Percentiles rank a stretch among this genome's conserved stretches.
Conservation (phyloP, 2,113 vertebrate genomes). For the Lasiurus cinereus region DNA sequence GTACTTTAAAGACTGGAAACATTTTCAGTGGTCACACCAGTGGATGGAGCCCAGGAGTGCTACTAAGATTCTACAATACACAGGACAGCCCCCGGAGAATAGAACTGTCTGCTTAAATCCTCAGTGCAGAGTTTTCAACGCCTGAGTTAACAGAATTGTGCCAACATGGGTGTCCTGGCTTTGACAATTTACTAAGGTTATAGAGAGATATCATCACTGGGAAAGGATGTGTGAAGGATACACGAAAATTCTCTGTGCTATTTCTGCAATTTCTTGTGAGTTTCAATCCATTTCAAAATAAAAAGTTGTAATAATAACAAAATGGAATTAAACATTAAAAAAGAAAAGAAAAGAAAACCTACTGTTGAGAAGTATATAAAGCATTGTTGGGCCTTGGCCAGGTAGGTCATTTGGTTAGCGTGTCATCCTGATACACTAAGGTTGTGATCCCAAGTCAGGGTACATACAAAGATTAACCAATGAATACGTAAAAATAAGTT, state of each 20-base stretch:
- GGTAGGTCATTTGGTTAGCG: neutral
- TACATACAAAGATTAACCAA: neutral
- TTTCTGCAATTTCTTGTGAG: conserved; percentile 29
- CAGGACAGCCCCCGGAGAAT: neutral
- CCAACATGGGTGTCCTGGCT: neutral
- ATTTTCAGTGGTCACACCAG: neutral
- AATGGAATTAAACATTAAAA: neutral
- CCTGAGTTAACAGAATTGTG: neutral
- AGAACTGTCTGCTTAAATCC: neutral
- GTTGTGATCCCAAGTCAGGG: neutral
- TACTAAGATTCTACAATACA: too few relatives aligned
- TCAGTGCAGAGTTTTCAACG: neutral
- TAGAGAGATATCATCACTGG: neutral
- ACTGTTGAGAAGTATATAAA: neutral
- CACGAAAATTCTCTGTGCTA: neutral
- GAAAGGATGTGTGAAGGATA: neutral
- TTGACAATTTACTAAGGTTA: neutral
- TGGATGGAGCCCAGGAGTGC: neutral
- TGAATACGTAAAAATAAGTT: neutral
- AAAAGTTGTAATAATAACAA: neutral
- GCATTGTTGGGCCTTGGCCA: neutral
- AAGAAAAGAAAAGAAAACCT: neutral
- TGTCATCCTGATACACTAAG: neutral
- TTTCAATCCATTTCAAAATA: neutral
- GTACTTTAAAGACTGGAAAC: neutral